Conservation (phyloP, 2,113 vertebrate genomes). For the Neolamprologus hecqui region DNA sequence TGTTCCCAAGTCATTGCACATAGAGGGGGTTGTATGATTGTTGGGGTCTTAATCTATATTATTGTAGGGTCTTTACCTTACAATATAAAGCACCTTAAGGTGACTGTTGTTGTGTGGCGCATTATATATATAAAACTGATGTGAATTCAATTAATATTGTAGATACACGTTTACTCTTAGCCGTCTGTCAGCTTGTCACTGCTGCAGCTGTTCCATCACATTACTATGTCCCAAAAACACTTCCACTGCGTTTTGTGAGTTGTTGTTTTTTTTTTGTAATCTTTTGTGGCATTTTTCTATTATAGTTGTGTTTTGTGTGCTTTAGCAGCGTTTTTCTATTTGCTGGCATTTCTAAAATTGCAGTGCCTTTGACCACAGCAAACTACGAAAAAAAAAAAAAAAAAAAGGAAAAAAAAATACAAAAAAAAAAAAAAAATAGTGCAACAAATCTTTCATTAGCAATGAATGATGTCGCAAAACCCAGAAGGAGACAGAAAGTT, state of each 20-base stretch:
- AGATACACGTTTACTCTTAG: background rate
- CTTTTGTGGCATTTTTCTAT: background rate
- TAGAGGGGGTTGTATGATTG: background rate
- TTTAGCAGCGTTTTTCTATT: background rate
- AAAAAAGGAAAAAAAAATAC: background rate
- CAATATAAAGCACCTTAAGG: background rate
- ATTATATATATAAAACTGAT: background rate
- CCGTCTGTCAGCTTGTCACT: background rate
- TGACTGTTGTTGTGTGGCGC: background rate
- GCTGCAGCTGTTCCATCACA: background rate
- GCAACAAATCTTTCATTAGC: background rate
- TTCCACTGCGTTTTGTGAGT: background rate
- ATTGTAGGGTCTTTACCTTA: background rate
- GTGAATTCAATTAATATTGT: background rate
- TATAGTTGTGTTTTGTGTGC: background rate
- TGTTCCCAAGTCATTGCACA: background rate
- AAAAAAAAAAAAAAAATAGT: background rate
- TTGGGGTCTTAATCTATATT: background rate
- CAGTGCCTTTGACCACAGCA: background rate
- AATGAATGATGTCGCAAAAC: background rate
- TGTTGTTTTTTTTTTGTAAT: accelerated
- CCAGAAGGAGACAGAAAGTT: background rate
- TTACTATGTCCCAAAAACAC: background rate
- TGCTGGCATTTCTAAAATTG: background rate
- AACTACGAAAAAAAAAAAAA: background rate